Base-by-base conservation (phyloP, 2,113 vertebrate species). In the Carassius gibelio region DNA sequence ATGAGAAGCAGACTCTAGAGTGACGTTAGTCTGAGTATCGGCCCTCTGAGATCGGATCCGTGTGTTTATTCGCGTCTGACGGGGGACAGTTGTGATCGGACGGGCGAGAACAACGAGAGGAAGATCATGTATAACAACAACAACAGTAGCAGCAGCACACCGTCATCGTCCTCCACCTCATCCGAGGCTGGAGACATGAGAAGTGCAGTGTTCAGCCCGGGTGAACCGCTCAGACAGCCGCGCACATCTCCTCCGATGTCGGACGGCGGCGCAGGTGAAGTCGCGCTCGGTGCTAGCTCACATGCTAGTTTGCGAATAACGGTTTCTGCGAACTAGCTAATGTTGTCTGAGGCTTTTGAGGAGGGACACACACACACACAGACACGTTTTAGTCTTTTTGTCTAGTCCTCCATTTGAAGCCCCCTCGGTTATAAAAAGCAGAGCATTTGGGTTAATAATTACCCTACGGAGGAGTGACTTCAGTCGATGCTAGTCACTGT, bases 221-320 rank as follows among this genome's bases (percentile, higher is more conserved):
- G 94, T 83, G 96, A 96, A 34, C 97, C 97, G 55, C 91, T 98
- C 89, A 93, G 97, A 91, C 98, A 97, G 91, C 98, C 98, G 55
- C 92, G 95, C 78, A 97, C 96, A 1, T 81, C 88, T 19, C 94
- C 94, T 79, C 95, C 96, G 14, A 93, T 93, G 3, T 1, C 81
- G 0, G 94, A 95, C 19, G 64, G 21, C 77, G 83, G 36, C 72
- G 14, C 36, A 80, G 9, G 14, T 90, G 86, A 91, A 91, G 91
- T 75, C 21, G n/a, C 23, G 62, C 6, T 84, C 45, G 19, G 15
- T 19, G 75, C 45, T 55, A 64, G 75, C 30, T 23, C 30, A 36
- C 6, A 59, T 81, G 59, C 34, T 75, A 72, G 38, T 45, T 42
- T 2, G 79, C 79, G 68, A 81, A 64, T 64, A 64, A 52, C 42